Conservation (phyloP, 30 jellyfish, hydroid and myxozoan species). For the Turritopsis dohrnii region DNA sequence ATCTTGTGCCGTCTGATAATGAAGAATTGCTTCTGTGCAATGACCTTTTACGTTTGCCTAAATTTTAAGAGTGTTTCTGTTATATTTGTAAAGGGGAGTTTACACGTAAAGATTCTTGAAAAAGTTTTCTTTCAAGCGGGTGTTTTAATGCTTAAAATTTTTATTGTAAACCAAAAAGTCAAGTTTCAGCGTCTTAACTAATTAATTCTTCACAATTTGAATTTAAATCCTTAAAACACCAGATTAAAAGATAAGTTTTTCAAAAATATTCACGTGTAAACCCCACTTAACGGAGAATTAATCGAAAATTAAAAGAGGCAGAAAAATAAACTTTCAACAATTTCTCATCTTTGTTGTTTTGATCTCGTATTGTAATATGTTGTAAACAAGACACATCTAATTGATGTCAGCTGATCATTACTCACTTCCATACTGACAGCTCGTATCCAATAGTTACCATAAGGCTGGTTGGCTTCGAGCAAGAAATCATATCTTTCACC, state of each 20-base stretch:
- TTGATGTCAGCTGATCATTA: not conserved
- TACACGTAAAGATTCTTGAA: too few relatives aligned
- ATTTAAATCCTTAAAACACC: too few relatives aligned
- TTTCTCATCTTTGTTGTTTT: too few relatives aligned
- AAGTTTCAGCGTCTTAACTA: not conserved
- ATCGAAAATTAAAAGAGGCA: too few relatives aligned
- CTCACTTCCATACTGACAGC: slow-evolving; percentile 91
- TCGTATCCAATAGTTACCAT: slow-evolving; percentile 85
- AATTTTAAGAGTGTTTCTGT: not conserved
- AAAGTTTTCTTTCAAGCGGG: not conserved
- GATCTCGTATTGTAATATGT: not conserved
- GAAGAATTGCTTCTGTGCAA: slow-evolving; percentile 66
- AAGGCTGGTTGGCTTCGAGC: slow-evolving; percentile 62
- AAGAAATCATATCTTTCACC: slow-evolving; percentile 90
- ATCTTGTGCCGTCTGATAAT: slow-evolving; percentile 57
- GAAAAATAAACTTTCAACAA: too few relatives aligned
- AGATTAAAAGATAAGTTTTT: too few relatives aligned
- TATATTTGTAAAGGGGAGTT: too few relatives aligned
- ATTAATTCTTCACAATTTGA: not conserved
- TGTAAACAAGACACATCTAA: not conserved
- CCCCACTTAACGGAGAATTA: too few relatives aligned
- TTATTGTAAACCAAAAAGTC: not conserved
- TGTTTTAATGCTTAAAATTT: not conserved
- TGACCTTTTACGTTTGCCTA: slow-evolving; percentile 25
- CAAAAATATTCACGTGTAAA: too few relatives aligned